A percentile compares a stretch with the other conserved stretches of the same genome.
phyloP scores from a whole-genome alignment of 2,113 vertebrate genomes.

The Ceratotherium simum region DNA sequence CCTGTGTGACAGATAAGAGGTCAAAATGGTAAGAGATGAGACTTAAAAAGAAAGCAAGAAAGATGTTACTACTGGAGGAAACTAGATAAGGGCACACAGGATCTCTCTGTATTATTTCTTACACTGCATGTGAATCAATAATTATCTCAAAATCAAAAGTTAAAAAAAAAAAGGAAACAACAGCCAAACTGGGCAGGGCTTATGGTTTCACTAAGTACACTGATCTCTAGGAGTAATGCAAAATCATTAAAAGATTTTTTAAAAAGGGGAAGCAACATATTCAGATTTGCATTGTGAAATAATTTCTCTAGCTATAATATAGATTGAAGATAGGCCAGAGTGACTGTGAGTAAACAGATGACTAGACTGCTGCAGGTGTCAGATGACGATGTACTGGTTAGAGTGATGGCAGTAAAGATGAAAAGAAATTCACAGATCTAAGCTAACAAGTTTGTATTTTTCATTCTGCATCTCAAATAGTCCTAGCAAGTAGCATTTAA shows the following conservation, averaged over 20 bases:
- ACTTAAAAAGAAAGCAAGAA: neutral
- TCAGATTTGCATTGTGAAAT: conserved; percentile 11
- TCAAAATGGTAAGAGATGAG: neutral
- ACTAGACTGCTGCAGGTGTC: neutral
- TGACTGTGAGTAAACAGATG: neutral
- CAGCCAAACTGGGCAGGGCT: neutral
- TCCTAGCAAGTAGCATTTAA: conserved; percentile 28
- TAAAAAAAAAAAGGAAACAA: neutral
- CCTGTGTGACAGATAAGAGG: neutral
- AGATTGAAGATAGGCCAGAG: neutral
- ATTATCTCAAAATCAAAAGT: conserved; percentile 44
- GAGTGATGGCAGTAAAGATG: neutral
- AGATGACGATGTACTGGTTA: neutral
- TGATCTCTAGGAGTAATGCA: neutral
- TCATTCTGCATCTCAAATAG: neutral
- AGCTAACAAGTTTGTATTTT: neutral
- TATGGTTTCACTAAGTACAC: neutral
- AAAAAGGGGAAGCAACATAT: neutral
- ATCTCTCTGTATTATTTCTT: neutral
- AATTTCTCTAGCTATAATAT: neutral
- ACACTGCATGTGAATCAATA: neutral
- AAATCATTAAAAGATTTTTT: neutral
- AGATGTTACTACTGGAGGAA: neutral
- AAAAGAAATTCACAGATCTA: neutral
- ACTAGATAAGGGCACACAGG: neutral